Evolutionary conservation across 2,113 vertebrate species (phyloP).

Genomic region (Microcebus murinus): DNA sequence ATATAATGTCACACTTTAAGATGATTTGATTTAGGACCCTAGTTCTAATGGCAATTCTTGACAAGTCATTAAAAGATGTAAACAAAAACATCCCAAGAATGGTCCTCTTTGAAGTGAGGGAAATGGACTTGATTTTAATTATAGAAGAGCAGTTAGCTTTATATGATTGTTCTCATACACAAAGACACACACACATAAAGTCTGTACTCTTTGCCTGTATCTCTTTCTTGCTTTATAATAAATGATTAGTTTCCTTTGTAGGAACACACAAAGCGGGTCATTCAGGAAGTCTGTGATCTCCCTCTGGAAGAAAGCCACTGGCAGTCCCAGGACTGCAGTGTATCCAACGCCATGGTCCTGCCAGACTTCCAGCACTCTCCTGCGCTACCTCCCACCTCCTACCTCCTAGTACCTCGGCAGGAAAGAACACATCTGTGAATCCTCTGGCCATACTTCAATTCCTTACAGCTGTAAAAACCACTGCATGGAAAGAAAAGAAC

Average conservation of each 20-base stretch:
- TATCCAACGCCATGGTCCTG: constrained; percentile 57
- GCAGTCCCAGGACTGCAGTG: constrained; percentile 61
- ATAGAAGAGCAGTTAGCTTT: constrained; percentile 48
- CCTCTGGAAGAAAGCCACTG: constrained; percentile 62
- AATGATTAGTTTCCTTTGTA: constrained; percentile 71
- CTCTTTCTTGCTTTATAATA: constrained; percentile 22
- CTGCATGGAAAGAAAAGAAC: constrained; percentile 78
- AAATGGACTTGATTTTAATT: constrained; percentile 67
- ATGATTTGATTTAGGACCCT: constrained; percentile 47
- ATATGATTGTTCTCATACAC: constrained; percentile 70
- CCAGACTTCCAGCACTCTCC: constrained; percentile 47
- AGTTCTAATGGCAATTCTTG: neutral
- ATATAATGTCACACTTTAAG: neutral
- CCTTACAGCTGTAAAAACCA: constrained; percentile 86
- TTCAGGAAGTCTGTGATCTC: constrained; percentile 9
- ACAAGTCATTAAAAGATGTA: constrained; percentile 41
- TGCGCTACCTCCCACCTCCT: neutral
- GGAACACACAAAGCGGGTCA: constrained; percentile 70
- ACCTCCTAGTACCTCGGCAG: constrained; percentile 70
- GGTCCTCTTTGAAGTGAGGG: constrained; percentile 60
- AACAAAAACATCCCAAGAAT: constrained; percentile 64
- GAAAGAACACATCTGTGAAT: constrained; percentile 85
- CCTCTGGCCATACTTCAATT: constrained; percentile 77
- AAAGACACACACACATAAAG: neutral
- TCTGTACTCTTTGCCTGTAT: neutral